Conservation (phyloP, 2,797 vertebrate genomes). For the Cheirogaleus major region DNA sequence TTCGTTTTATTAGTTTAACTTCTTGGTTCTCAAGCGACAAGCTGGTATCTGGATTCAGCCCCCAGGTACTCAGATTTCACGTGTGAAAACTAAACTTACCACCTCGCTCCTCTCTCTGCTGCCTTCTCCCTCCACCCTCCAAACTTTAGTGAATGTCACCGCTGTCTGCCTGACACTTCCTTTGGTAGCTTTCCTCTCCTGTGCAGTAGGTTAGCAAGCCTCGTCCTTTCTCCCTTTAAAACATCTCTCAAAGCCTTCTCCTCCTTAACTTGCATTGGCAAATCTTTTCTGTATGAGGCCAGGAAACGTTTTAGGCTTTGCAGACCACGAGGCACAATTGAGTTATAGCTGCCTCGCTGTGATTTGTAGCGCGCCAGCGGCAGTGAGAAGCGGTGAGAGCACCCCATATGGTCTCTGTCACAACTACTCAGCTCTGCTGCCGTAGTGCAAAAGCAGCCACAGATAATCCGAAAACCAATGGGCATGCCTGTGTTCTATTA, state of each 20-base stretch:
- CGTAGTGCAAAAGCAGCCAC: background rate
- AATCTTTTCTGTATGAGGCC: background rate
- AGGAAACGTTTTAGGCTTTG: background rate
- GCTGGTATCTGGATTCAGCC: background rate
- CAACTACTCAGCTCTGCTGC: background rate
- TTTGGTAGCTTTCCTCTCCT: background rate
- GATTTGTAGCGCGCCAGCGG: background rate
- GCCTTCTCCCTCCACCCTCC: background rate
- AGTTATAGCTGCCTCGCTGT: background rate
- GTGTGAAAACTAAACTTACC: background rate
- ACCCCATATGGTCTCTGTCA: background rate
- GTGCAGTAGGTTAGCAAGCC: background rate
- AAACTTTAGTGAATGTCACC: background rate
- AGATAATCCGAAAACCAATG: background rate
- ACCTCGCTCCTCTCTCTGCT: background rate
- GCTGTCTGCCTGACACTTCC: background rate
- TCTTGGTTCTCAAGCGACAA: background rate
- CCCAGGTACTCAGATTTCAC: background rate
- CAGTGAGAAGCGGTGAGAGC: background rate
- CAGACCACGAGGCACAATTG: background rate
- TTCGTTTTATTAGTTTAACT: background rate
- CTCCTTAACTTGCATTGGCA: background rate
- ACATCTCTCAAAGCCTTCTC: background rate
- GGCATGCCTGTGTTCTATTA: background rate
- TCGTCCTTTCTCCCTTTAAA: background rate